Evolutionary conservation across 2,797 vertebrate genomes (phyloP).

Genomic region (Phataginus tricuspis): DNA sequence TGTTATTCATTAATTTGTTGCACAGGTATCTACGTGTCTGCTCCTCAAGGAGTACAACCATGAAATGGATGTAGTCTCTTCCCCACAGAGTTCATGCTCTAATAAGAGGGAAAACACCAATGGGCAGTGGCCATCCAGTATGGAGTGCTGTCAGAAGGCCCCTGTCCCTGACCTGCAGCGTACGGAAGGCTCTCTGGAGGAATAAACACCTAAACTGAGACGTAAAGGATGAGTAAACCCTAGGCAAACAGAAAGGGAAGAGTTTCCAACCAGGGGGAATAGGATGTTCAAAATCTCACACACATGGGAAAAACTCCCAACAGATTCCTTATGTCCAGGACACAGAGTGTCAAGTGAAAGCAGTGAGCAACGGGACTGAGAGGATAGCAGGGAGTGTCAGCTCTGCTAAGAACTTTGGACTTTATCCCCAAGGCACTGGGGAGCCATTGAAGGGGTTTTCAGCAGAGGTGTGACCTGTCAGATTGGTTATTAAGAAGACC

Average conservation of each 20-base stretch:
- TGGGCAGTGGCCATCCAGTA: not conserved
- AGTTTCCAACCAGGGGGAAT: not conserved
- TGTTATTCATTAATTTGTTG: not conserved
- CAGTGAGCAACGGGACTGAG: not conserved
- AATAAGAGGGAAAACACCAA: not conserved
- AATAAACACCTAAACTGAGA: not conserved
- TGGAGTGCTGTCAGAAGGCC: not conserved
- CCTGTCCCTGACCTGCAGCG: not conserved
- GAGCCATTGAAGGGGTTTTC: not conserved
- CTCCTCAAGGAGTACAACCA: not conserved
- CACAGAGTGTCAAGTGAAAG: not conserved
- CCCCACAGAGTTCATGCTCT: not conserved
- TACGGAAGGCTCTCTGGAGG: not conserved
- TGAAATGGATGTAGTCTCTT: not conserved
- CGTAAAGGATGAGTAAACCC: not conserved
- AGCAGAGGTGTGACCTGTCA: not conserved
- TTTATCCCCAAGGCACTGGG: not conserved
- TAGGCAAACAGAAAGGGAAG: not conserved
- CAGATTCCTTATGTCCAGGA: not conserved
- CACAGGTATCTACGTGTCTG: not conserved
- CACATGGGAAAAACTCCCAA: not conserved
- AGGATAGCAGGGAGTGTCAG: not conserved
- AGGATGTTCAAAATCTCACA: not conserved
- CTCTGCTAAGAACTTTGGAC: not conserved
- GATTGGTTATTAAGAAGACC: not conserved